A percentile compares a stretch with the other conserved stretches of the same genome.
Conservation (phyloP, 2,888 invertebrate genomes). For the Xylocampa areola region DNA sequence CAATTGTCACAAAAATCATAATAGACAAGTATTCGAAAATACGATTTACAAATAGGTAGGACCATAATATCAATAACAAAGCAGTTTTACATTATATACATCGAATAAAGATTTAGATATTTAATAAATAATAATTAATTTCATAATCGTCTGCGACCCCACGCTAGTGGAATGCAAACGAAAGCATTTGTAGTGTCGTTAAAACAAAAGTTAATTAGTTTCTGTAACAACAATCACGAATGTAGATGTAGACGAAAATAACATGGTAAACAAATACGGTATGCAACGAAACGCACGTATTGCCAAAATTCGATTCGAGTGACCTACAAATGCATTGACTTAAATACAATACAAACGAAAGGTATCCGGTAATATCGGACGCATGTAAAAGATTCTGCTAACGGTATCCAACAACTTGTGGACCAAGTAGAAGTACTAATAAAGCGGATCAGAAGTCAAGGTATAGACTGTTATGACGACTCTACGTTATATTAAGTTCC, state of each 20-base stretch:
- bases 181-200: conserved; percentile 28
- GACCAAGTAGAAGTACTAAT: conserved; percentile 8
- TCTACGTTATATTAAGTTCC: conserved; percentile 23
- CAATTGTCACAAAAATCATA: neutral
- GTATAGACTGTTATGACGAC: too few species aligned
- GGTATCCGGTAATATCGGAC: conserved; percentile 24
- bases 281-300: conserved; percentile 30
- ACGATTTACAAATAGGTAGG: neutral
- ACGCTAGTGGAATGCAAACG: conserved; percentile 37
- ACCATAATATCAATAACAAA: conserved; percentile 3
- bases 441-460: conserved; percentile 7
- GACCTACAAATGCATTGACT: conserved; percentile 56
- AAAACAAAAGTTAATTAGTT: conserved; percentile 41
- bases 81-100: conserved; percentile 9
- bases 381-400: conserved; percentile 23
- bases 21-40: conserved; percentile 1
- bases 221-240: conserved; percentile 30
- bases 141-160: conserved; percentile 17
- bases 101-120: too few species aligned
- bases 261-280: conserved; percentile 31
- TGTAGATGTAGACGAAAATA: conserved; percentile 24
- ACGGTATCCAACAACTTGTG: conserved; percentile 14
- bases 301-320: conserved; percentile 51
- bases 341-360: conserved; percentile 44
- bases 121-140: conserved; percentile 9